Evolutionary conservation across 2,888 invertebrate genomes (phyloP).

Genomic region (Mythimna lalbum): DNA sequence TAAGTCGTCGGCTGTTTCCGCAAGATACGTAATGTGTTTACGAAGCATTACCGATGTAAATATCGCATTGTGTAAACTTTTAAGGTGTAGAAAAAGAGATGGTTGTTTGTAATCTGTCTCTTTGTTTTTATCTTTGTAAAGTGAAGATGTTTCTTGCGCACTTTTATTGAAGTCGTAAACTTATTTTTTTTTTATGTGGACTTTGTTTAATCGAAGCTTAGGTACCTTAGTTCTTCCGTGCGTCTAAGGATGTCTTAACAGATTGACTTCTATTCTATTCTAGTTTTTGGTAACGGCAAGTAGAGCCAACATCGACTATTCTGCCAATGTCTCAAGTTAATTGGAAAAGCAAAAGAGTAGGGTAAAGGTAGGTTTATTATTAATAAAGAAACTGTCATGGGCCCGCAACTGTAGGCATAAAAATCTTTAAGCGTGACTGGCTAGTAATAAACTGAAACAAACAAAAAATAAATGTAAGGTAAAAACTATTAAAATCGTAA

Average conservation of each 20-base stretch:
- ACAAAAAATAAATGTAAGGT: too few relatives aligned
- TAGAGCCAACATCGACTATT: too few relatives aligned
- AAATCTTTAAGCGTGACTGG: too few relatives aligned
- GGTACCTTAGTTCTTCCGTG: background rate
- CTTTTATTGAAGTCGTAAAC: background rate
- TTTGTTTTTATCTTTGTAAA: slow-evolving; percentile 14
- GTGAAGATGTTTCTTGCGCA: background rate
- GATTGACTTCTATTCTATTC: too few relatives aligned
- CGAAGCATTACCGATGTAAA: slow-evolving; percentile 46
- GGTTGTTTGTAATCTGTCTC: slow-evolving; percentile 19
- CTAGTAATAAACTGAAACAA: too few relatives aligned
- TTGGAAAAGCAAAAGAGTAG: too few relatives aligned
- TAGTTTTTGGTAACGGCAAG: too few relatives aligned
- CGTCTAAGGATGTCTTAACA: background rate
- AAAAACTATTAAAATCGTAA: too few relatives aligned
- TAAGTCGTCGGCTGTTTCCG: slow-evolving; percentile 35
- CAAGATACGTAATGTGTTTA: slow-evolving; percentile 46
- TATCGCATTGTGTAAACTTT: slow-evolving; percentile 32
- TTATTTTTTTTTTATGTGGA: background rate
- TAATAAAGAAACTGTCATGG: too few relatives aligned
- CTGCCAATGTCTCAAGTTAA: too few relatives aligned
- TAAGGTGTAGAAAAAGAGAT: slow-evolving; percentile 28
- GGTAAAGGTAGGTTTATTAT: too few relatives aligned
- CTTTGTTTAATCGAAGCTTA: background rate
- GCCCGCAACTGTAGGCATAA: too few relatives aligned